These are phyloP conservation scores for Andrena fulva DNA, from an alignment of 2,888 invertebrate genomes.

Conservation along the genomic window DNA sequence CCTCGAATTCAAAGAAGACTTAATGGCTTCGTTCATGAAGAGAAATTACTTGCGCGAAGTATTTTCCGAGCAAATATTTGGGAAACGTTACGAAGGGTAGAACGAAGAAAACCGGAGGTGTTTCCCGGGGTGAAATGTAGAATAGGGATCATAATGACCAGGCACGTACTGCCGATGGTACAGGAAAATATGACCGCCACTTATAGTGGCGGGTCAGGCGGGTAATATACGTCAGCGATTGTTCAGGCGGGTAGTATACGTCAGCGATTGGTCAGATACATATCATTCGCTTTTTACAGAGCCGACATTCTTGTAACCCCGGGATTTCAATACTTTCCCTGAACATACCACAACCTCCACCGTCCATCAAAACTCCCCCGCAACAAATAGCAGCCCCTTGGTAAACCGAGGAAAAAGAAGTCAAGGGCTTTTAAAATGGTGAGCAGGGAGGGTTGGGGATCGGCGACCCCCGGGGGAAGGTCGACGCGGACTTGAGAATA, in stretches of 20 bases:
- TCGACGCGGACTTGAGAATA: constrained; percentile 55
- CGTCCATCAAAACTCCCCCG: neutral
- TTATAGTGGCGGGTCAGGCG: no score
- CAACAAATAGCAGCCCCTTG: neutral
- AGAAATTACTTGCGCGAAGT: neutral
- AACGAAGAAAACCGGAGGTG: neutral
- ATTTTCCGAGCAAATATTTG: constrained; percentile 17
- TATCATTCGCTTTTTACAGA: neutral
- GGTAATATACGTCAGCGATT: no score
- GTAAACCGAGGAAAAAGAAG: neutral
- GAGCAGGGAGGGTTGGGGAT: neutral
- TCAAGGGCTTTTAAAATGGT: constrained; percentile 23
- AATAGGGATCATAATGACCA: no score
- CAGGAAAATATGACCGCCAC: no score
- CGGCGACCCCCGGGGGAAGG: constrained; percentile 37
- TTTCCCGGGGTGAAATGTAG: no score
- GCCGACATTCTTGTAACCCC: neutral
- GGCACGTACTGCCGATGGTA: no score
- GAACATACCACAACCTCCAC: neutral
- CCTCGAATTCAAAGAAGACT: no score
- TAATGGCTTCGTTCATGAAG: no score
- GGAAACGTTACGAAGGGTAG: neutral
- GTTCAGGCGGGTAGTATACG: no score
- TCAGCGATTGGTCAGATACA: no score
- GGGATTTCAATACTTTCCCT: neutral